These are phyloP conservation scores for Axinella damicornis DNA, from an alignment of 37 sponge, comb jelly and placozoan genomes.

Conservation along the genomic window DNA sequence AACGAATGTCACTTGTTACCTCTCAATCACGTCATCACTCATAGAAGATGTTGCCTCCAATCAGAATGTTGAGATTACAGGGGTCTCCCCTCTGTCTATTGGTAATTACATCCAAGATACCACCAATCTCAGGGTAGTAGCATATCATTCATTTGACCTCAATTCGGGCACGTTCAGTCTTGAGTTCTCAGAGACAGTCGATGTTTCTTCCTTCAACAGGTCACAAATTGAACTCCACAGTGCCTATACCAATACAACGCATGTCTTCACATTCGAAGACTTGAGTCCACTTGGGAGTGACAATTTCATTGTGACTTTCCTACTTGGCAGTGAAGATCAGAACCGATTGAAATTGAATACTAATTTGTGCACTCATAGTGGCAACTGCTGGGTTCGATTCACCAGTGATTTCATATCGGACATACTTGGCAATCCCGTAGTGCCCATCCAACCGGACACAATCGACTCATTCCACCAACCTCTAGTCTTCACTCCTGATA, in stretches of 20 bases:
- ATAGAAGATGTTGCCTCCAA: slow-evolving; percentile 44
- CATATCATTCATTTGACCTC: slow-evolving; percentile 58
- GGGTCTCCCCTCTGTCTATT: slow-evolving; percentile 16
- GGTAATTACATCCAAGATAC: slow-evolving; percentile 51
- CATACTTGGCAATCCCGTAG: slow-evolving; percentile 64
- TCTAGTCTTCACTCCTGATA: slow-evolving; percentile 60
- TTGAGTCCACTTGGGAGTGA: slow-evolving; percentile 43
- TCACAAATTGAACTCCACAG: slow-evolving; percentile 39
- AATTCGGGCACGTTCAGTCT: slow-evolving; percentile 74
- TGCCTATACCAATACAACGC: slow-evolving; percentile 52
- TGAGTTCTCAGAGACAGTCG: slow-evolving; percentile 82
- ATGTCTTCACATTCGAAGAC: slow-evolving; percentile 25
- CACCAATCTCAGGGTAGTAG: slow-evolving; percentile 54
- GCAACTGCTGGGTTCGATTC: slow-evolving; percentile 85
- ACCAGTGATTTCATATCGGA: slow-evolving; percentile 60
- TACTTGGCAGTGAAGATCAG: slow-evolving; percentile 53
- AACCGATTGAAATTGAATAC: slow-evolving; percentile 81
- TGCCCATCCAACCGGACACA: slow-evolving; percentile 59
- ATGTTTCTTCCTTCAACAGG: slow-evolving; percentile 22
- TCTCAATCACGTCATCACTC: slow-evolving; percentile 18
- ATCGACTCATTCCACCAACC: slow-evolving; percentile 53
- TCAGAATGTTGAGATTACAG: slow-evolving; percentile 8
- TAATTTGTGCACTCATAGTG: slow-evolving; percentile 59
- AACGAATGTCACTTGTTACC: slow-evolving; percentile 5
- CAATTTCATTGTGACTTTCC: slow-evolving; percentile 38